A percentile compares a stretch with the other conserved stretches of the same genome.
Evolutionary conservation across 23 tunicate genomes (phyloP).

Genomic region (Pegea sp.): DNA sequence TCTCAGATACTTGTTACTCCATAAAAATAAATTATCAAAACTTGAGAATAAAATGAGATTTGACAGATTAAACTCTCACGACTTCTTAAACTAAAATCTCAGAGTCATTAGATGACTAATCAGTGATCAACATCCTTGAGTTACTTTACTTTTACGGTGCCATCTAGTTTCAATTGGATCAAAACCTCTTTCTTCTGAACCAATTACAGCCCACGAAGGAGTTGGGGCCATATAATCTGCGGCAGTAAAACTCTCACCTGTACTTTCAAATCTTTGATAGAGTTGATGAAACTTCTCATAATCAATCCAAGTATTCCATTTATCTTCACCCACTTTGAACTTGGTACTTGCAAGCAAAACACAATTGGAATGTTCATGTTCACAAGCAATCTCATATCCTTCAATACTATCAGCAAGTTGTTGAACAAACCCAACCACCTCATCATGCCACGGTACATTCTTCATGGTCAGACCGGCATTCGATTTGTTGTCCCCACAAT

Average conservation of each 20-base stretch:
- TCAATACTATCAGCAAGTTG: conserved; percentile 24
- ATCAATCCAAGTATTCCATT: conserved; percentile 79
- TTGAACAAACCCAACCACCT: conserved; percentile 55
- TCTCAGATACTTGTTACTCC: too few relatives aligned
- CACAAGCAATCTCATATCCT: conserved; percentile 70
- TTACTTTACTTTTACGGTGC: conserved; percentile 37
- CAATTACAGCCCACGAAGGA: conserved; percentile 65
- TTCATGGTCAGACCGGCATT: conserved; percentile 75
- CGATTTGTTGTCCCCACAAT: conserved; percentile 78
- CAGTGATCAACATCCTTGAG: conserved; percentile 53
- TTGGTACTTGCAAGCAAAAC: conserved; percentile 48
- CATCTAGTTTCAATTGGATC: conserved; percentile 73
- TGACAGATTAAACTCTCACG: too few relatives aligned
- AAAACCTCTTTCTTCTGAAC: conserved; percentile 66
- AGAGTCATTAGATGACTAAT: too few relatives aligned
- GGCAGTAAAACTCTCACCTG: conserved; percentile 41
- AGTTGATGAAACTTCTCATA: conserved; percentile 60
- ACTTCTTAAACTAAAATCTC: too few relatives aligned
- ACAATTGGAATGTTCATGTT: conserved; percentile 98
- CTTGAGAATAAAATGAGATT: too few relatives aligned
- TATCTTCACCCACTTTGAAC: conserved; percentile 16
- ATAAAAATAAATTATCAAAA: too few relatives aligned
- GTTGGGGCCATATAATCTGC: conserved; percentile 41
- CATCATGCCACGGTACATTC: conserved; percentile 99
- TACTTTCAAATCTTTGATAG: conserved; percentile 26